Percentiles rank a stretch among this genome's conserved stretches.
Evolutionary conservation across 2,113 vertebrate species (phyloP).

Genomic region (Macrotis lagotis): DNA sequence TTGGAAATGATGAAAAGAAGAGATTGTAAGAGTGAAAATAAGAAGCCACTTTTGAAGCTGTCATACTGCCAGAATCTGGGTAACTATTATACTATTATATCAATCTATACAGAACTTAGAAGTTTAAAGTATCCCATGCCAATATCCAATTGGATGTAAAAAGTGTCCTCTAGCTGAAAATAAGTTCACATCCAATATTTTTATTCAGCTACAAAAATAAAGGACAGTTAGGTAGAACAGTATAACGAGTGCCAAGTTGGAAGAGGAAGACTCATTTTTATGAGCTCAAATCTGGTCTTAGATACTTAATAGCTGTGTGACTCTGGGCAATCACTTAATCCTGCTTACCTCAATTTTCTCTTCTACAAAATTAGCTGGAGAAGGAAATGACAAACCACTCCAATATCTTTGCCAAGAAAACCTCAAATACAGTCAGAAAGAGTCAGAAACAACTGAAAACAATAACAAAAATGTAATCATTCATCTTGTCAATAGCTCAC

Average conservation of each 20-base stretch:
- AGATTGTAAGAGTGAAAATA: too few species aligned
- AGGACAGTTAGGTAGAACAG: too few species aligned
- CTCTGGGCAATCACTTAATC: neutral
- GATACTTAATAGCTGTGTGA: too few species aligned
- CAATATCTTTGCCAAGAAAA: neutral
- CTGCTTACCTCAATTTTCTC: neutral
- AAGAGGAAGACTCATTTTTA: neutral
- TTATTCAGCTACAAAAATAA: neutral
- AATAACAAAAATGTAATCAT: neutral
- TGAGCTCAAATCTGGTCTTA: too few species aligned
- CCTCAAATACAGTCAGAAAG: neutral
- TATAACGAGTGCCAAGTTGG: neutral
- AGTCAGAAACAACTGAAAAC: neutral
- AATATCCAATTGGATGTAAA: neutral
- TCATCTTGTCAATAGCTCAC: neutral
- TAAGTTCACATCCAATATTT: neutral
- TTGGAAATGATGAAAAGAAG: too few species aligned
- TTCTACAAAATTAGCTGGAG: neutral
- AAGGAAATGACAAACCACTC: neutral
- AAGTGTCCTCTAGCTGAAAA: neutral
- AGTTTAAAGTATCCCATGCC: neutral
- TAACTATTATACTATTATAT: neutral
- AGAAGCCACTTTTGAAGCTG: neutral
- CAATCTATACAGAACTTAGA: neutral
- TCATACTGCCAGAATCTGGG: neutral